phyloP scores from a whole-genome alignment of 2,888 invertebrate genomes.

The Drosophila phalerata region DNA sequence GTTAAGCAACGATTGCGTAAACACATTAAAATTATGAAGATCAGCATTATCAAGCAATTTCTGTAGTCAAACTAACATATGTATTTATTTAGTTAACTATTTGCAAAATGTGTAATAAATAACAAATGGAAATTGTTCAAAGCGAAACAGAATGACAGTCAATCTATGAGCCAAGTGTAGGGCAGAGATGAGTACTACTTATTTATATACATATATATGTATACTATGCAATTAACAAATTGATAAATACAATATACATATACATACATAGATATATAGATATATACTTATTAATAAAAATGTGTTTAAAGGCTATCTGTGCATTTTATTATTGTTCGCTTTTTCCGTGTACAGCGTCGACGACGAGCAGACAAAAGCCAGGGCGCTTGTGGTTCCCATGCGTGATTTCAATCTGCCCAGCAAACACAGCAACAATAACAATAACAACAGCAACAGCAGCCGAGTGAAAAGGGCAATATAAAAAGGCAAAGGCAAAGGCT shows the following conservation, averaged over 20 bases:
- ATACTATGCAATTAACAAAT: constrained; percentile 77
- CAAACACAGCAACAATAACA: constrained; percentile 35
- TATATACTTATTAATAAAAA: constrained; percentile 72
- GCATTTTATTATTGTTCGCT: constrained; percentile 24
- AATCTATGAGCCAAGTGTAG: constrained; percentile 4
- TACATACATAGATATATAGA: constrained; percentile 38
- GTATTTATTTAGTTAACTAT: constrained; percentile 62
- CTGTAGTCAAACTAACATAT: constrained; percentile 70
- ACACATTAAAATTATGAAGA: constrained; percentile 46
- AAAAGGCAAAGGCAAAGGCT: constrained; percentile 51
- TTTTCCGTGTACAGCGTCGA: constrained; percentile 40
- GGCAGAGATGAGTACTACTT: constrained; percentile 37
- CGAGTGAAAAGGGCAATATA: constrained; percentile 78
- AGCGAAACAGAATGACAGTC: constrained; percentile 27
- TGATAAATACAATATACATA: constrained; percentile 62
- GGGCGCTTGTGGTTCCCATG: constrained; percentile 81
- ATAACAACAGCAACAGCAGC: constrained; percentile 28
- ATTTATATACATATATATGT: constrained; percentile 37
- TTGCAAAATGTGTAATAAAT: constrained; percentile 47
- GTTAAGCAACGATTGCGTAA: constrained; percentile 14
- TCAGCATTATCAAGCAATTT: constrained; percentile 59
- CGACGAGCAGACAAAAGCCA: constrained; percentile 68
- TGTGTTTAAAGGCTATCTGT: constrained; percentile 68
- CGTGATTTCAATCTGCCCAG: constrained; percentile 78
- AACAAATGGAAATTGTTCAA: constrained; percentile 40